Percentiles rank a stretch among this genome's conserved stretches.
These are phyloP conservation scores for Mythimna ferrago DNA, from an alignment of 2,888 invertebrate species.

Conservation along the genomic window DNA sequence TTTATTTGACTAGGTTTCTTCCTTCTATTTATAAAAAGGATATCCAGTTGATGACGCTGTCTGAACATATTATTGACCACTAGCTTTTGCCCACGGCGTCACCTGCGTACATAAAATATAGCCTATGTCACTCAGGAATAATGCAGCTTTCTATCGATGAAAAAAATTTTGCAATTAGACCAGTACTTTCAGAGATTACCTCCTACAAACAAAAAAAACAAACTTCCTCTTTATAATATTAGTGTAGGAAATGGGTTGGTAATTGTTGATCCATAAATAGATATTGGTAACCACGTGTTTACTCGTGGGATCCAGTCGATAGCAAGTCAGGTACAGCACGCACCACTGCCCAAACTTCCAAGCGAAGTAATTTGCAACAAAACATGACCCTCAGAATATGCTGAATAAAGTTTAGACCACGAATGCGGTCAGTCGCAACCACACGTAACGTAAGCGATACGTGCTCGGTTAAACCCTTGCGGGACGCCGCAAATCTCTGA, in stretches of 20 bases:
- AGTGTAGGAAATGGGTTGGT: not conserved
- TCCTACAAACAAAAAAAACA: no score
- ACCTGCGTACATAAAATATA: no score
- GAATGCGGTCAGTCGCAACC: slow-evolving; percentile 36
- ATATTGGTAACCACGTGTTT: not conserved
- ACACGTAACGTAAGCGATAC: slow-evolving; percentile 45
- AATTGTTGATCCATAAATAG: not conserved
- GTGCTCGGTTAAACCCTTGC: slow-evolving; percentile 39
- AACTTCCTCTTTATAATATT: no score
- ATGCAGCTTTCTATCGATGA: no score
- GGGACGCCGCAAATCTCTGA: slow-evolving; percentile 52
- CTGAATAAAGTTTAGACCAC: slow-evolving; percentile 48
- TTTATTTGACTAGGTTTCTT: no score
- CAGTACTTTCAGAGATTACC: no score
- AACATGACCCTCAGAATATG: slow-evolving; percentile 29
- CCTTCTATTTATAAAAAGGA: no score
- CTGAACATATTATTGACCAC: no score
- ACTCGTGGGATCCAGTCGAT: not conserved
- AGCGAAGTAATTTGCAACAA: slow-evolving; percentile 27
- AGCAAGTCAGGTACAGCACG: slow-evolving; percentile 16
- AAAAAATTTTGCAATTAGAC: no score
- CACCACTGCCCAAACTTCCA: slow-evolving; percentile 14
- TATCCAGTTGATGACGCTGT: no score
- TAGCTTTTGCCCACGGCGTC: no score
- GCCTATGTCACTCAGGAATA: no score